phyloP scores from a whole-genome alignment of 2,113 vertebrate species.

The Hydrolagus affinis region DNA sequence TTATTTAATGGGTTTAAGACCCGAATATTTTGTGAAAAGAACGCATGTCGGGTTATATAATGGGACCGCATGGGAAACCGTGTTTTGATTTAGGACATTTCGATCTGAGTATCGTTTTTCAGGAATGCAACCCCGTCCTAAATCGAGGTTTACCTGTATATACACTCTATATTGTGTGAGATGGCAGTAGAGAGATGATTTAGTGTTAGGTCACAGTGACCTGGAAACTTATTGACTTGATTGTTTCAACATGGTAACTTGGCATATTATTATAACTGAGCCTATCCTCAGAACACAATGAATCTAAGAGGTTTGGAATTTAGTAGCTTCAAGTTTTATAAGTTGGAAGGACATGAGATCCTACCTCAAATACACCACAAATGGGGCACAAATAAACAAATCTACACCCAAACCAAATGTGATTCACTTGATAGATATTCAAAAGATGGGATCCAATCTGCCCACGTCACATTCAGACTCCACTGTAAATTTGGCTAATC shows the following conservation, averaged over 20 bases:
- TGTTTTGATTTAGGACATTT: too few relatives aligned
- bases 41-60: too few relatives aligned
- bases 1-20: too few relatives aligned
- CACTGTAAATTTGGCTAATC: neutral
- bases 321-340: neutral
- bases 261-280: neutral
- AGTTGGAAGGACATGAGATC: neutral
- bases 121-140: too few relatives aligned
- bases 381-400: neutral
- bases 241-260: neutral
- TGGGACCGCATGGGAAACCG: too few relatives aligned
- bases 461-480: neutral
- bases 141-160: too few relatives aligned
- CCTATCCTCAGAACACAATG: neutral
- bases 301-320: slow-evolving; percentile 12
- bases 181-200: neutral
- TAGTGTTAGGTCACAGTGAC: neutral
- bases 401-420: neutral
- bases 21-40: too few relatives aligned
- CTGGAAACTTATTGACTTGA: neutral
- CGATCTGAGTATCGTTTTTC: too few relatives aligned
- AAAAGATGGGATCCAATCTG: neutral
- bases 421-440: neutral
- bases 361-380: too few relatives aligned
- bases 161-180: neutral